phyloP scores from a whole-genome alignment of 2,888 invertebrate genomes.

The Euspilapteryx auroguttella region DNA sequence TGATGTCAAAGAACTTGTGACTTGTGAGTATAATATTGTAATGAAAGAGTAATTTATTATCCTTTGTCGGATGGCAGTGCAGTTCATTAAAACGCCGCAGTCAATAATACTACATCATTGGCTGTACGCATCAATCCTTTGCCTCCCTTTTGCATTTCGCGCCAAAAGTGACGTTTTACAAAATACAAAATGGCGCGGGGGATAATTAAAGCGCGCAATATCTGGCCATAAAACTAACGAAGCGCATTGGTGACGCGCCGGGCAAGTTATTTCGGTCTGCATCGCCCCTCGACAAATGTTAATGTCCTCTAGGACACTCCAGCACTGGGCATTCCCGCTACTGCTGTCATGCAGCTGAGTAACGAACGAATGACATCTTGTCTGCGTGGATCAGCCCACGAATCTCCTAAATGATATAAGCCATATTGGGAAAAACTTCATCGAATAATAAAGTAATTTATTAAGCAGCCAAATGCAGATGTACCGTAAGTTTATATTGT shows the following conservation, averaged over 20 bases:
- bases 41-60: not conserved
- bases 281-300: slow-evolving; percentile 54
- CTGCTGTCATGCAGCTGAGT: too few relatives aligned
- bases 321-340: slow-evolving; percentile 18
- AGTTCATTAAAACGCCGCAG: not conserved
- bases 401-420: too few relatives aligned
- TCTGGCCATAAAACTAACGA: slow-evolving; percentile 37
- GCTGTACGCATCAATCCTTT: not conserved
- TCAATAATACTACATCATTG: not conserved
- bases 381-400: too few relatives aligned
- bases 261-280: slow-evolving; percentile 44
- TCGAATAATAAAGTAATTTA: too few relatives aligned
- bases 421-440: too few relatives aligned
- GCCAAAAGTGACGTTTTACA: slow-evolving; percentile 40
- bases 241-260: slow-evolving; percentile 46
- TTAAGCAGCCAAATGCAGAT: too few relatives aligned
- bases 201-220: slow-evolving; percentile 52
- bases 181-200: slow-evolving; percentile 30
- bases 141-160: slow-evolving; percentile 29
- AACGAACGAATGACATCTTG: too few relatives aligned
- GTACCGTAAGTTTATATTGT: too few relatives aligned
- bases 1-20: slow-evolving; percentile 1
- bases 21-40: not conserved
- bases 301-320: slow-evolving; percentile 49
- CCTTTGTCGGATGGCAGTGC: not conserved